A percentile compares a stretch with the other conserved stretches of the same genome.
These are phyloP conservation scores for Alces alces DNA, from an alignment of 2,113 vertebrate genomes.

Conservation along the genomic window DNA sequence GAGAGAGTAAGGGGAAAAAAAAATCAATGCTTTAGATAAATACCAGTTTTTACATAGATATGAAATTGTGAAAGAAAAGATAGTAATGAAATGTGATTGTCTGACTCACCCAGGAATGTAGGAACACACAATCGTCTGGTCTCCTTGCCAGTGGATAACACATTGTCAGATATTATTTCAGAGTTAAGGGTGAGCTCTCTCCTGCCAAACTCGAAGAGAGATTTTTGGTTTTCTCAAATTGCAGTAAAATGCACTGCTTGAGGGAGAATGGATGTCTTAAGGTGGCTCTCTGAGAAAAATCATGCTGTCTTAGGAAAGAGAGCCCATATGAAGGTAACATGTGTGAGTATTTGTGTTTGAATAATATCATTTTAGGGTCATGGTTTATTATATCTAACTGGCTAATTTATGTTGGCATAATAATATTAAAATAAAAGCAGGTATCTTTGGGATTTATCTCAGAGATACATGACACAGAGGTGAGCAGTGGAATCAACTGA, in stretches of 20 bases:
- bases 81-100: slow-evolving; percentile 11
- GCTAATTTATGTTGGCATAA: background rate
- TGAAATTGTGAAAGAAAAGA: slow-evolving; percentile 41
- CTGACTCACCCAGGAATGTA: background rate
- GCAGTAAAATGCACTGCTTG: background rate
- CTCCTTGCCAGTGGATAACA: background rate
- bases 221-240: slow-evolving; percentile 2
- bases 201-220: background rate
- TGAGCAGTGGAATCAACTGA: background rate
- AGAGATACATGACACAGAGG: background rate
- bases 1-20: background rate
- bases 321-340: background rate
- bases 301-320: background rate
- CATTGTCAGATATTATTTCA: slow-evolving; percentile 3
- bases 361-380: background rate
- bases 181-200: background rate
- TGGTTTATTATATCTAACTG: background rate
- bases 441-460: background rate
- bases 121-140: background rate
- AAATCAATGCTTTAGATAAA: slow-evolving; percentile 13
- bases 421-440: background rate
- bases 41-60: background rate
- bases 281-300: background rate
- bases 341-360: background rate
- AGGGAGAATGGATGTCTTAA: background rate